Percentiles rank a stretch among this genome's conserved stretches.
Evolutionary conservation across 2,888 invertebrate species (phyloP).

Genomic region (Candidula unifasciata): DNA sequence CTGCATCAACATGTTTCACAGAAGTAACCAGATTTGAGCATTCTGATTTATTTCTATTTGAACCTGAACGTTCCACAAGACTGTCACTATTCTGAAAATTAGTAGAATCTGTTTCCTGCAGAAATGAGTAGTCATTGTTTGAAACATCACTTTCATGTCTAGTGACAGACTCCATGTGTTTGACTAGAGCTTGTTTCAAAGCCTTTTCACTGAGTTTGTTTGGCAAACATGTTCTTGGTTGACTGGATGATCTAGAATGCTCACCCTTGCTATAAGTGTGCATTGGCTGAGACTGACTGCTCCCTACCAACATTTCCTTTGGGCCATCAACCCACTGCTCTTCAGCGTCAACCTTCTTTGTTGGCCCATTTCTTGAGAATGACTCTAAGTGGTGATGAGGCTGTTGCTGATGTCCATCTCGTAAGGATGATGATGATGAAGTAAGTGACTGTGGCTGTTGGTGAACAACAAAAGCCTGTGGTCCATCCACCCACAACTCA

Average conservation of each 20-base stretch:
- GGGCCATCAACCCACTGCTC: constrained; percentile 77
- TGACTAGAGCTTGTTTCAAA: constrained; percentile 57
- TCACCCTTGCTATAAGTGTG: constrained; percentile 56
- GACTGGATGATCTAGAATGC: constrained; percentile 13
- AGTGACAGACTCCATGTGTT: constrained; percentile 60
- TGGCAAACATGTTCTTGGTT: constrained; percentile 29
- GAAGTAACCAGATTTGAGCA: constrained; percentile 35
- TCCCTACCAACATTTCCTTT: constrained; percentile 66
- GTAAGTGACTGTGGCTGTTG: constrained; percentile 30
- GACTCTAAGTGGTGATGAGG: constrained; percentile 29
- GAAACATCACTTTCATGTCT: constrained; percentile 65
- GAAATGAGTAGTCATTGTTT: constrained; percentile 64
- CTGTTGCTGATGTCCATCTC: constrained; percentile 35
- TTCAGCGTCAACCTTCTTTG: constrained; percentile 86
- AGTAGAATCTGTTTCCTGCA: constrained; percentile 64
- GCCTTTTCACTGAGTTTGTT: constrained; percentile 51
- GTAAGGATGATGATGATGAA: constrained; percentile 22
- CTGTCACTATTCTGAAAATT: constrained; percentile 60
- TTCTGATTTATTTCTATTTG: constrained; percentile 61
- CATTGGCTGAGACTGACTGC: constrained; percentile 49
- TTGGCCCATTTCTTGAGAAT: constrained; percentile 72
- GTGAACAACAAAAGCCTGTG: constrained; percentile 80
- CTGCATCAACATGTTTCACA: constrained; percentile 49
- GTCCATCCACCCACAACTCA: constrained; percentile 98
- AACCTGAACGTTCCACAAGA: constrained; percentile 53